Evolutionary conservation across 2,113 vertebrate genomes (phyloP).

Genomic region (Saccopteryx leptura): DNA sequence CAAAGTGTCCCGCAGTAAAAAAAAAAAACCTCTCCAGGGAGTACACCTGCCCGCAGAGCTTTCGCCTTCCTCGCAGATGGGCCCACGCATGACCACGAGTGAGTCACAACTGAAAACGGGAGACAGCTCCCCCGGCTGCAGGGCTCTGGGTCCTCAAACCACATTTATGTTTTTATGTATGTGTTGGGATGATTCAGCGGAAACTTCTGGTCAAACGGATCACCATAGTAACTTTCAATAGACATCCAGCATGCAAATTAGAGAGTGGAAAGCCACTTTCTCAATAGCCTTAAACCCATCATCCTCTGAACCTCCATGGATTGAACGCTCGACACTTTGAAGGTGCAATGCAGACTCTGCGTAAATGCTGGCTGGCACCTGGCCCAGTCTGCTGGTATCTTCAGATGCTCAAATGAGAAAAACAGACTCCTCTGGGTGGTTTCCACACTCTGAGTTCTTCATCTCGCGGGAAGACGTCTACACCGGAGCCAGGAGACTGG

Average conservation of each 20-base stretch:
- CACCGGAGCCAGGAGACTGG: background rate
- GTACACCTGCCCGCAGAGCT: constrained; percentile 57
- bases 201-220: constrained; percentile 83
- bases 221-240: constrained; percentile 83
- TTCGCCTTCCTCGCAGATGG: constrained; percentile 67
- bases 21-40: background rate
- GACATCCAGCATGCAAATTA: constrained; percentile 82
- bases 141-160: constrained; percentile 74
- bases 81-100: constrained; percentile 77
- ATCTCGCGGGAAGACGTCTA: background rate
- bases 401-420: background rate
- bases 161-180: constrained; percentile 75
- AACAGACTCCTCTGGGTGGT: background rate
- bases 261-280: constrained; percentile 66
- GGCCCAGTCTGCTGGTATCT: background rate
- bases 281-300: constrained; percentile 53
- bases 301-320: constrained; percentile 23
- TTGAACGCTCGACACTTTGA: background rate
- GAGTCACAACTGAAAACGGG: constrained; percentile 79
- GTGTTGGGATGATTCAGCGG: constrained; percentile 84
- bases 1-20: background rate
- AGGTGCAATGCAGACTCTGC: background rate
- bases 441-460: background rate
- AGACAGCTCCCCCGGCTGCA: constrained; percentile 20
- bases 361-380: background rate